phyloP scores from a whole-genome alignment of 2,797 vertebrate species.

The Craterocephalus amniculus region DNA sequence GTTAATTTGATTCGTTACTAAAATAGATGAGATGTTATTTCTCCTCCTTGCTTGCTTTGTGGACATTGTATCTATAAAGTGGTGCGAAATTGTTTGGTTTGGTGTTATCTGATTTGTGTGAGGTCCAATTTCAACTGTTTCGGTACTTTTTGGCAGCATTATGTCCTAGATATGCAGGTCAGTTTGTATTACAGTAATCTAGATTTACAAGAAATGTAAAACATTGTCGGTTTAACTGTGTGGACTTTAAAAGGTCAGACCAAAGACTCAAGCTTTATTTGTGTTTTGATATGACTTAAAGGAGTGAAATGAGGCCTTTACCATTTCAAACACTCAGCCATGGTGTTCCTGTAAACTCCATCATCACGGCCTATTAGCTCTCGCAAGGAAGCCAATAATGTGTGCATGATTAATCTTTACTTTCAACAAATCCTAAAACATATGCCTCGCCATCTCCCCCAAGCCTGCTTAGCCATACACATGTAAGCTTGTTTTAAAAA shows the following conservation, averaged over 20 bases:
- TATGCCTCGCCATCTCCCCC: slow-evolving; percentile 4
- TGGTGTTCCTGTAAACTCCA: slow-evolving; percentile 55
- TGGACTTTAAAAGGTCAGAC: slow-evolving; percentile 45
- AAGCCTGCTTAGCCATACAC: slow-evolving; percentile 27
- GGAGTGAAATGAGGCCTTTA: slow-evolving; percentile 50
- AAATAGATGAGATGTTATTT: neutral
- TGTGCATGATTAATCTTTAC: slow-evolving; percentile 39
- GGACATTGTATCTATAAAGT: neutral
- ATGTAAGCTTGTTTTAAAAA: slow-evolving; percentile 27
- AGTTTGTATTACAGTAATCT: slow-evolving; percentile 18
- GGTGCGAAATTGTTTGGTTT: neutral
- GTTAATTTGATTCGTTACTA: neutral
- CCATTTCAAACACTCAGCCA: slow-evolving; percentile 45
- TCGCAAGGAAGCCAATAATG: slow-evolving; percentile 40
- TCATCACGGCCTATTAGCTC: slow-evolving; percentile 63
- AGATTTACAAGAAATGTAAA: slow-evolving; percentile 33
- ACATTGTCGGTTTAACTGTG: slow-evolving; percentile 40
- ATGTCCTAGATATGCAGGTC: neutral
- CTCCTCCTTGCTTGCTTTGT: neutral
- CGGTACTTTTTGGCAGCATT: neutral
- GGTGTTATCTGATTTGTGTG: neutral
- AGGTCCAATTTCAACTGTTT: neutral
- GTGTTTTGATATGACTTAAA: slow-evolving; percentile 57
- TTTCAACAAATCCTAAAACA: slow-evolving; percentile 48
- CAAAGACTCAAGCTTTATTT: slow-evolving; percentile 57